phyloP scores from a whole-genome alignment of 2,113 vertebrate genomes.

The Ia io region DNA sequence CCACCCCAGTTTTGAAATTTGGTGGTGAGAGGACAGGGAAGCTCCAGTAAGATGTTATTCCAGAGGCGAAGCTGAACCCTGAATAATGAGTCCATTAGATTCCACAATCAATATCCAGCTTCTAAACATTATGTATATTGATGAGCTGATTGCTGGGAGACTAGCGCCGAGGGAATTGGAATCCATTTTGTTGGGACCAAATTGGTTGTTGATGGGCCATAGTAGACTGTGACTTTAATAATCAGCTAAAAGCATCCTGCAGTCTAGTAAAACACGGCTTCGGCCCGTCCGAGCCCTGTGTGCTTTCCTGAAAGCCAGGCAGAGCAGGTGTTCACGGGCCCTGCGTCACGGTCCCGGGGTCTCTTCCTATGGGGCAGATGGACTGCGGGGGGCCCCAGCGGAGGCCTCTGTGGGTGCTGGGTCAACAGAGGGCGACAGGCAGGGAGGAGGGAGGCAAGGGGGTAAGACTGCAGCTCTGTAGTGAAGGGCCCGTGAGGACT shows the following conservation, averaged over 20 bases:
- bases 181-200: slow-evolving; percentile 78
- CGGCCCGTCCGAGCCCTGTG: slow-evolving; percentile 46
- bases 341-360: neutral
- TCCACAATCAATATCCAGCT: slow-evolving; percentile 82
- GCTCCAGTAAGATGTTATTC: slow-evolving; percentile 50
- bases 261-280: slow-evolving; percentile 59
- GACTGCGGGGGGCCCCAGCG: fast-evolving
- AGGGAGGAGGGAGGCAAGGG: neutral
- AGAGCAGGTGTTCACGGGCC: neutral
- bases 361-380: neutral
- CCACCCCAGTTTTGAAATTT: slow-evolving; percentile 24
- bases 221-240: slow-evolving; percentile 74
- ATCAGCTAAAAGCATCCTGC: slow-evolving; percentile 71
- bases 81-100: slow-evolving; percentile 84
- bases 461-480: neutral
- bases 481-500: neutral
- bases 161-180: slow-evolving; percentile 77
- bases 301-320: neutral
- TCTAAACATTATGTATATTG: slow-evolving; percentile 84
- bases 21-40: slow-evolving; percentile 24
- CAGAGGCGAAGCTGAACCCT: slow-evolving; percentile 75
- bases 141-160: slow-evolving; percentile 80
- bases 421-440: neutral
- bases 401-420: neutral
- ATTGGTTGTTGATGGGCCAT: slow-evolving; percentile 79